A percentile compares a stretch with the other conserved stretches of the same genome.
Conservation (phyloP, 2,888 invertebrate genomes). For the Lithophane semibrunnea region DNA sequence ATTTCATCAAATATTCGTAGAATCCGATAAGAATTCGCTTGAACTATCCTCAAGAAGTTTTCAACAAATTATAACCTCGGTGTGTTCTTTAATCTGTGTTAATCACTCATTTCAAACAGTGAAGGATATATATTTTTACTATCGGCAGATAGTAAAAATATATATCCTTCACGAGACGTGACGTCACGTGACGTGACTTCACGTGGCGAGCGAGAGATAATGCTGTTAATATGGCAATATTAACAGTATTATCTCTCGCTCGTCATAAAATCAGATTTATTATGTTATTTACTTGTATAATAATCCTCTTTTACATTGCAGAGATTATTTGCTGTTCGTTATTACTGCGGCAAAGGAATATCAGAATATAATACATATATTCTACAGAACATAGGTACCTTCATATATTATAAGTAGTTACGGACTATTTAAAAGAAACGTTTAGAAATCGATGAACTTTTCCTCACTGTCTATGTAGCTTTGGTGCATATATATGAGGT, state of each 20-base stretch:
- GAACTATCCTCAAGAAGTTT: constrained; percentile 7
- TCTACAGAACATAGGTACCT: too few relatives aligned
- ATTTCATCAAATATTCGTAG: constrained; percentile 26
- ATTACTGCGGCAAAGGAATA: constrained; percentile 6
- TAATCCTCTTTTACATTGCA: constrained; percentile 48
- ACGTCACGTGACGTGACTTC: too few relatives aligned
- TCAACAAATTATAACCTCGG: constrained; percentile 33
- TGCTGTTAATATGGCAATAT: too few relatives aligned
- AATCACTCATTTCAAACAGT: constrained; percentile 64
- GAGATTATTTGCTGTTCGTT: constrained; percentile 47
- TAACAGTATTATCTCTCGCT: constrained; percentile 55
- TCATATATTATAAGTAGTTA: too few relatives aligned
- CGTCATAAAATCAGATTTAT: constrained; percentile 65
- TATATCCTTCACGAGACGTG: too few relatives aligned
- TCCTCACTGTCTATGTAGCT: neutral
- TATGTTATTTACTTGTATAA: constrained; percentile 55
- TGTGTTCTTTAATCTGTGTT: constrained; percentile 59
- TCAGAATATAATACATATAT: neutral
- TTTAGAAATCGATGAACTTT: too few relatives aligned
- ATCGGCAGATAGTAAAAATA: too few relatives aligned
- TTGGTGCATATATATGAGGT: neutral
- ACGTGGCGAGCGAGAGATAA: too few relatives aligned
- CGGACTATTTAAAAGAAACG: too few relatives aligned
- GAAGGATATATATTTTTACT: constrained; percentile 58
- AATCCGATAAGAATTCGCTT: constrained; percentile 43